phyloP scores from a whole-genome alignment of 2,113 vertebrate species.

The Falcunculus frontatus region DNA sequence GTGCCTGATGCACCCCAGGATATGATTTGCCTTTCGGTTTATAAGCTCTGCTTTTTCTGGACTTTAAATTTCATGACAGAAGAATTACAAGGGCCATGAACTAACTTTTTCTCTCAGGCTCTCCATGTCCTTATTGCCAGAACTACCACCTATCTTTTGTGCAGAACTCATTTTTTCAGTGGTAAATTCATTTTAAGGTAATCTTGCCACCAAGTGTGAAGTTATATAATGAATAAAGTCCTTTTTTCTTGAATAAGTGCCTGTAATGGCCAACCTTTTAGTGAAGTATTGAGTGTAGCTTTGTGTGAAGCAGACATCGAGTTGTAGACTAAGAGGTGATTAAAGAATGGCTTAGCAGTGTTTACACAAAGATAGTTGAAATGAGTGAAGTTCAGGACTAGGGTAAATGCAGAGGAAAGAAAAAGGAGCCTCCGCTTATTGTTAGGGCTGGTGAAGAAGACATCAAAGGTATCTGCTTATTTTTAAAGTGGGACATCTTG shows the following conservation, averaged over 20 bases:
- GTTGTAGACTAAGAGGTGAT: not conserved
- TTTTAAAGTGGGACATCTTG: not conserved
- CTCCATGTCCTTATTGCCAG: fast-evolving
- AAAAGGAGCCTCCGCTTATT: not conserved
- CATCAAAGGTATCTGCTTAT: not conserved
- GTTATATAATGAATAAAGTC: not conserved
- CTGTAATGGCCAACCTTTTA: not conserved
- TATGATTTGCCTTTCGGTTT: not conserved
- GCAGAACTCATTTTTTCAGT: not conserved
- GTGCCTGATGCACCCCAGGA: not conserved
- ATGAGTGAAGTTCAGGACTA: not conserved
- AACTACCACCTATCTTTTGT: not conserved
- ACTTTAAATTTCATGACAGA: not conserved
- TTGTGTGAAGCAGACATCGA: not conserved
- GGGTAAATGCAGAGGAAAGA: not conserved
- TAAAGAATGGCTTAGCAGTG: not conserved
- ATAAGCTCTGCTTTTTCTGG: not conserved
- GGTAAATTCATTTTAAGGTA: not conserved
- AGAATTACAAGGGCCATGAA: not conserved
- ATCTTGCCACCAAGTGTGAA: not conserved
- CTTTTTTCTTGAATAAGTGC: not conserved
- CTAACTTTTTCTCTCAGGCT: not conserved
- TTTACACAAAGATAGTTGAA: not conserved
- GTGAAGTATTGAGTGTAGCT: not conserved
- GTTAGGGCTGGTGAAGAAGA: not conserved